These are phyloP conservation scores for Vultur gryphus DNA, from an alignment of 2,797 vertebrate genomes.

Conservation along the genomic window DNA sequence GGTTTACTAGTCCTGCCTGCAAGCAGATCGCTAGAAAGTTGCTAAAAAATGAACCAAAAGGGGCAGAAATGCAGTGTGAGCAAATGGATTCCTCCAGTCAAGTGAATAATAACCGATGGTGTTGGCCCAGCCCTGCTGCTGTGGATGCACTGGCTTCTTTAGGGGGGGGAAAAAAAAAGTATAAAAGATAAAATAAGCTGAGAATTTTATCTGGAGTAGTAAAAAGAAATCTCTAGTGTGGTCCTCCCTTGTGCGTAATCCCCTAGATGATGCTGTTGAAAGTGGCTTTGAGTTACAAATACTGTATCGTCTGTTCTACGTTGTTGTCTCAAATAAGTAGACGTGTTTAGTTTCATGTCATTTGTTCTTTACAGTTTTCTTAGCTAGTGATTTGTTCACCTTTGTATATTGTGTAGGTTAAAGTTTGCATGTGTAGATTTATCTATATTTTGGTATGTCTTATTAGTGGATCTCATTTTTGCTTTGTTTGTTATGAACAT, in stretches of 20 bases:
- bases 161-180: background rate
- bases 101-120: background rate
- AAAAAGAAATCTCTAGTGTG: background rate
- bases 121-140: background rate
- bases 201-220: background rate
- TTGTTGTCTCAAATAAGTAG: background rate
- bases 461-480: background rate
- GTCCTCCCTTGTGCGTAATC: background rate
- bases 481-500: background rate
- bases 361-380: background rate
- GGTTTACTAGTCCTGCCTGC: background rate
- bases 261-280: background rate
- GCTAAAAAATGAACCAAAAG: background rate
- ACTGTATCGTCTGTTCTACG: background rate
- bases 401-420: background rate
- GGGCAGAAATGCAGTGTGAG: background rate
- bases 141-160: background rate
- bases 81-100: background rate
- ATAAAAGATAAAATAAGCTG: background rate
- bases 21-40: background rate
- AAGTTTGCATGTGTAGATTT: background rate
- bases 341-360: background rate
- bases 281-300: background rate
- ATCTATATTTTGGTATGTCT: background rate
- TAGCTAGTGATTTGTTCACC: background rate